Conservation (phyloP, 2,113 vertebrate genomes). For the Sceloporus undulatus region DNA sequence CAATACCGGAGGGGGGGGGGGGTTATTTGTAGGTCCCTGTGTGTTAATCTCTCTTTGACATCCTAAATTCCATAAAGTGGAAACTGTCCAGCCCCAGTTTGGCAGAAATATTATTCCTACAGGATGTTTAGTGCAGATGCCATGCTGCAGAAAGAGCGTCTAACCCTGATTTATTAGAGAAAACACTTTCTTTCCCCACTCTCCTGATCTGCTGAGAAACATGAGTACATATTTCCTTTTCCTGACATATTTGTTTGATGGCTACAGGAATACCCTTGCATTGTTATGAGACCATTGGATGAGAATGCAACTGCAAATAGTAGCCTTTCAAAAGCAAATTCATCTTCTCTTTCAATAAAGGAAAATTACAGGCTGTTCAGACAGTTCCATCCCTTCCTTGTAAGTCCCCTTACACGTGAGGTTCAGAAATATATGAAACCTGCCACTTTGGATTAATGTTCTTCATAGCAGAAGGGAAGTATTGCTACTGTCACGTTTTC, state of each 20-base stretch:
- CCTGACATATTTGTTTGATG: not conserved
- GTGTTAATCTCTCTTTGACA: not conserved
- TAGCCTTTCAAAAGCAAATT: not conserved
- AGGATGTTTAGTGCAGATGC: not conserved
- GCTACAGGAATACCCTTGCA: not conserved
- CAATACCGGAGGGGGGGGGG: too few relatives aligned
- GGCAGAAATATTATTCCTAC: conserved; percentile 25
- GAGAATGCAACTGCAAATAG: not conserved
- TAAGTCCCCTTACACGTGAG: not conserved
- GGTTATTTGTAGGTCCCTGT: not conserved
- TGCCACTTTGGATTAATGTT: not conserved
- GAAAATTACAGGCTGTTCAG: not conserved
- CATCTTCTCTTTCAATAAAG: not conserved
- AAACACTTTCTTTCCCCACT: not conserved
- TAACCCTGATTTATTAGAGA: conserved; percentile 24
- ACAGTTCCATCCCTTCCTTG: not conserved
- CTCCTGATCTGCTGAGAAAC: rapidly evolving
- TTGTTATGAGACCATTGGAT: rapidly evolving
- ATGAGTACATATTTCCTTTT: not conserved
- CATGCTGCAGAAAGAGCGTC: not conserved
- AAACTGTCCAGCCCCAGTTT: conserved; percentile 14
- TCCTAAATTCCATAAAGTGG: not conserved
- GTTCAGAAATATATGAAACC: not conserved
- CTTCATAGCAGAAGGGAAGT: conserved; percentile 6
- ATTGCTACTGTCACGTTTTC: conserved; percentile 7